These are phyloP conservation scores for Climacteris rufus DNA, from an alignment of 2,113 vertebrate species.

Conservation along the genomic window DNA sequence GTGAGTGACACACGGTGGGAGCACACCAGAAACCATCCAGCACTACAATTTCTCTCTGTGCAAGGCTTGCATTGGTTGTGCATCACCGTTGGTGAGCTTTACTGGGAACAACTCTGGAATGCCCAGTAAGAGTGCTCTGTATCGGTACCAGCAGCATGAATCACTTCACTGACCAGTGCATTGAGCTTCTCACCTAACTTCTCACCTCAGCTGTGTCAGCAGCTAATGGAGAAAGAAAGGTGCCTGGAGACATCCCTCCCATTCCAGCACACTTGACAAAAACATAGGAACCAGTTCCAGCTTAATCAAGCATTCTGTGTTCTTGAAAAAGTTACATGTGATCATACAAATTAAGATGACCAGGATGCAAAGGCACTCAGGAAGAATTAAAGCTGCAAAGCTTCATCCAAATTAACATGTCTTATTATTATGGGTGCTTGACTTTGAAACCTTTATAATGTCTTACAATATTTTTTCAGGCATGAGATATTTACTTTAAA, in stretches of 20 bases:
- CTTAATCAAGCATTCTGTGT: background rate
- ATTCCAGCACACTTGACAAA: background rate
- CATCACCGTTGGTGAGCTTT: background rate
- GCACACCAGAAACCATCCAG: fast-evolving
- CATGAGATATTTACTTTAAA: background rate
- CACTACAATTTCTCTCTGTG: background rate
- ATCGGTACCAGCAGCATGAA: background rate
- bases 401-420: background rate
- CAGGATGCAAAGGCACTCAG: background rate
- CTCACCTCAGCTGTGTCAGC: background rate
- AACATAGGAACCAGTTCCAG: background rate
- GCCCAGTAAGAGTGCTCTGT: background rate
- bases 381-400: background rate
- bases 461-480: background rate
- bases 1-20: too few relatives aligned
- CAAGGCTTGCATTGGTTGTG: background rate
- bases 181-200: background rate
- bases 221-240: background rate
- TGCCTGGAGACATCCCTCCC: background rate
- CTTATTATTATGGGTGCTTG: background rate
- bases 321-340: background rate
- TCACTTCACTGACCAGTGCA: background rate
- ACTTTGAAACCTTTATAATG: background rate
- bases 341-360: background rate
- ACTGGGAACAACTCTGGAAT: background rate